Base-by-base conservation (phyloP, 2,113 vertebrate genomes). In the Fukomys damarensis region DNA sequence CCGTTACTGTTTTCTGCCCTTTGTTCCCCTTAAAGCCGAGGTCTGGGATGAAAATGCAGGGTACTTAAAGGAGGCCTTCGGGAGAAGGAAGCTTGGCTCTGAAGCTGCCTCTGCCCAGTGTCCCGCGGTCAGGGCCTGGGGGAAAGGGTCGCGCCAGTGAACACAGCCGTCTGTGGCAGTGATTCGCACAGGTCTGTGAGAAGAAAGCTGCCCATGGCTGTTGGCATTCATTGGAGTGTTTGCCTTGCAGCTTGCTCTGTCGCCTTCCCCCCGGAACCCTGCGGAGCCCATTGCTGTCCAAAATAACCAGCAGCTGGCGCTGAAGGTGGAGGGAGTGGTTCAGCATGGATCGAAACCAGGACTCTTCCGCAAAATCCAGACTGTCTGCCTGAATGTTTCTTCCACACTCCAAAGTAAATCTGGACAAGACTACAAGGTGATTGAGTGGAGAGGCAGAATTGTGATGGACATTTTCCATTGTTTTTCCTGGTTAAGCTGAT, bases 291-390 rank as follows among this genome's bases (percentile, higher is more conserved):
- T 99, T 97, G 99, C 99, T 0, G 99, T 99, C 41, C 99, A 99
- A 98, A 99, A 98, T 97, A 99, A 98, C 96, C 99, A 99, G 98
- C 99, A 99, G 32, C 90, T 99, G 98, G 99, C 99, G 0, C 98
- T 99, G 16, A 99, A 99, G 97, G 99, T 99, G 49, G 99, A 99
- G 95, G 99, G 99, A 2, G 99, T 99, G 43, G 99, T 99, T 89
- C 99, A 99, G 97, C 99, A 99, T 0, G 99, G 99, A 26, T 99
- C 99, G 0, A 99, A 99, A 38, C 99, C 99, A 0, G 99, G 99
- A 56, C 99, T 99, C 61, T 99, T 99, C 98, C 99, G 99, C 56
- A 99, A 99, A 98, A 99, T 99, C 98, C 99, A 99, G 3, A 99
- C 99, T 0, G 99, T 99, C 92, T 99, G 99, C 92, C 98, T 99